These are phyloP conservation scores for Leptopilina syphax DNA, from an alignment of 2,888 invertebrate species.

Conservation along the genomic window DNA sequence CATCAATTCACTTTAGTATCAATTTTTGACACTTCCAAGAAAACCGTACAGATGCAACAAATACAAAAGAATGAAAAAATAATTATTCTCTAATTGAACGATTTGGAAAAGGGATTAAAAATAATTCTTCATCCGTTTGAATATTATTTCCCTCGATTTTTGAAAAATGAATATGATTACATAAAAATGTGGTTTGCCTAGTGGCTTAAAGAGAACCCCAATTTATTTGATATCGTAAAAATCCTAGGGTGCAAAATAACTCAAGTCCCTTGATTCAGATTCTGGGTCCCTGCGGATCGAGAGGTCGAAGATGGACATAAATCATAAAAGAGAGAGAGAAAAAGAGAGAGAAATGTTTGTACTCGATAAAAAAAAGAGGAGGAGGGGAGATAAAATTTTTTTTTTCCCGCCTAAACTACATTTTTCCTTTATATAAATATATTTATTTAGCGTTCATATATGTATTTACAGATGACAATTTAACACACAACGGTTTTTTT, in stretches of 20 bases:
- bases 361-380: not conserved
- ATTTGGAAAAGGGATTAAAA: not conserved
- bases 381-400: not conserved
- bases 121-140: not conserved
- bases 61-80: not conserved
- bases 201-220: slow-evolving; percentile 6
- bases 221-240: not conserved
- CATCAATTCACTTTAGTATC: no score
- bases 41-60: no score
- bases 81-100: not conserved
- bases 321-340: slow-evolving; percentile 1
- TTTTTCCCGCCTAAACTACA: slow-evolving; percentile 11
- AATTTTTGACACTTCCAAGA: no score
- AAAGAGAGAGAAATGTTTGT: not conserved
- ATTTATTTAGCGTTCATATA: slow-evolving; percentile 25
- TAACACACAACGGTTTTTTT: slow-evolving; percentile 9
- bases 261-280: slow-evolving; percentile 27
- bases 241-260: slow-evolving; percentile 29
- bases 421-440: slow-evolving; percentile 3
- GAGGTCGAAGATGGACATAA: slow-evolving; percentile 27
- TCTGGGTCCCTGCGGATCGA: slow-evolving; percentile 17
- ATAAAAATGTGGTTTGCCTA: slow-evolving; percentile 3
- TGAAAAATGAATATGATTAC: slow-evolving; percentile 8
- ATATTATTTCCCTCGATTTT: slow-evolving; percentile 43
- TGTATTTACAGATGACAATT: slow-evolving; percentile 21